Base-by-base conservation (phyloP, 2,888 invertebrate genomes). In the Theodoxus fluviatilis region DNA sequence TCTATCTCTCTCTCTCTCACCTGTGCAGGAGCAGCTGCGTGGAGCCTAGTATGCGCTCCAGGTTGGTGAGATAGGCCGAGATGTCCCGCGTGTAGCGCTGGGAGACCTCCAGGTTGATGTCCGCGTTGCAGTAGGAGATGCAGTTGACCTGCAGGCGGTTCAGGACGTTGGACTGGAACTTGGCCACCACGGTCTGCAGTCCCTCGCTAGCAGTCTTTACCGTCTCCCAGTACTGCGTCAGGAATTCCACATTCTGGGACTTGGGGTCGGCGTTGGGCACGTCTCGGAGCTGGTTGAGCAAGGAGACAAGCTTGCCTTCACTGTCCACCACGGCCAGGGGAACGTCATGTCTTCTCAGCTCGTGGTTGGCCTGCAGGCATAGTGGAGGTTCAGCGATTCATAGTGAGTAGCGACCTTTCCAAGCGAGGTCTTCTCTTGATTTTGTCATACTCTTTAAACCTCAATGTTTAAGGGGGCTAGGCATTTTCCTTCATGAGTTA, bases 171-270 rank as follows among this genome's bases (percentile, higher is more conserved):
- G 71, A 75, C 63, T 77, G 77, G 70, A 80, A 83, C 55, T 78
- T 79, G n/a, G 73, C 73, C 38, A 76, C 73, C 9, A 81, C 66
- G 7, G 74, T 70, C 63, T 72, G 75, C 63, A 80, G 67, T 33
- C 75, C 69, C 52, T 83, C 83, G 65, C 75, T 72, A 0, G 80
- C 76, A 28, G 67, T 71, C 69, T 80, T 81, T 33, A 83, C 70
- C 49, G 79, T 78, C 59, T 82, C 81, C 81, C 81, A 82, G 71
- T 81, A 82, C 38, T 81, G 79, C 1, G 82, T 80, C 25, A 83
- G 64, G 38, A 76, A 75, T 6, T 71, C 72, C 25, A 82, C 77
- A n/a, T n/a, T n/a, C n/a, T n/a, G n/a, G 59, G 76, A 76, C 1
- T 77, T 79, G 67, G 75, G 71, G 43, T 81, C 79, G 7, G 78